Evolutionary conservation across 2,113 vertebrate genomes (phyloP), one percentile per base, ranked within the genome.

Genomic region (Percopsis transmontana): DNA sequence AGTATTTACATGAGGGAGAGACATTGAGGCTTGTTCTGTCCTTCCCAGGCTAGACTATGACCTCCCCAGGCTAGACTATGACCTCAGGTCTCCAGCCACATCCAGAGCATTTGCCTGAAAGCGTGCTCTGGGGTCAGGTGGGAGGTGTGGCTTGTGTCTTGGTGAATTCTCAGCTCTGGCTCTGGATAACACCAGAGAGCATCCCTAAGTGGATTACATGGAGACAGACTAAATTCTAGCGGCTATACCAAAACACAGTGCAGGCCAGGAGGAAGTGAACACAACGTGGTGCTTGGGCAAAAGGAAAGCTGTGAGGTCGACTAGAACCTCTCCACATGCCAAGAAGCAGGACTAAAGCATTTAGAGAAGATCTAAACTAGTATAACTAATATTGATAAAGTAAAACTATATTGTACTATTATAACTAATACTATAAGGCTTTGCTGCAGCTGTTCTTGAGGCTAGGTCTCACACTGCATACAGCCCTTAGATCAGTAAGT

Each of bases 61-160:
- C 1, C 18, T 10, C 13, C 62, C 20, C 14, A 42, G 27, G 51
- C 76, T 50, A 65, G 83, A 89, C 85, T 87, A 77, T 70, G 77
- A 74, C 67, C 82, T 39, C 33, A 23, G 59, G 23, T 39, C 66
- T 84, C 72, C 83, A 84, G 64, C 73, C 51, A 64, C 16, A 68
- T 14, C 24, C 52, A 19, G 54, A 24, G 6, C 3, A 33, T 2
- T 15, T 11, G 20, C 13, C 20, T 54, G 10, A 7, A 11, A 1
- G 47, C 12, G 24, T 58, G 51, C 21, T 39, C 47, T 12, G 27
- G 61, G 75, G 53, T 57, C 60, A 68, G 38, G 2, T 13, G 42
- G 18, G 39, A 40, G 20, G 24, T 24, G 45, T 1, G 18, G 45
- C n/a, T 1, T 5, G 24, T 69, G 68, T 66, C 67, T 74, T 19